Evolutionary conservation across 2,888 invertebrate species (phyloP), one percentile per base, ranked within the genome.

Genomic region (Scaptodrosophila latifasciaeformis): DNA sequence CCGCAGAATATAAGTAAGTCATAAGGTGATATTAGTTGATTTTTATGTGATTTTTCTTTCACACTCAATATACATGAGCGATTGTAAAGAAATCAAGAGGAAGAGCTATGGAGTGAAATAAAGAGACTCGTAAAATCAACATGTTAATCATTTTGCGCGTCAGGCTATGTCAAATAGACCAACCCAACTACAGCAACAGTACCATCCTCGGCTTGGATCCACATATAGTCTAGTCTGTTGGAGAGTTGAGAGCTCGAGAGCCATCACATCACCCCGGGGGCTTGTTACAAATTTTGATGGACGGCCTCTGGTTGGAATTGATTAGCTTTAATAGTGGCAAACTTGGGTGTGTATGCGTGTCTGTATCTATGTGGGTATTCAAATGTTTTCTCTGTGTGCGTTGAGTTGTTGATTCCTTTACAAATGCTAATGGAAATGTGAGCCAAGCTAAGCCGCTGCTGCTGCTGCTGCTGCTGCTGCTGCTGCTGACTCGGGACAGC

Each of bases 211-310:
- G 24, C n/a, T 24, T 24, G 24, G 24, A 5, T 24, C 24, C 4
- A 5, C 7, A 3, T 7, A 24, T 5, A 24, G 4, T 24, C 24
- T 5, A 24, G 7, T 3, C 7, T 24, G 24, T 3, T 24, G 24
- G 7, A 24, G 24, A 24, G 24, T 5, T n/a, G n/a, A n/a, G n/a
- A n/a, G n/a, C n/a, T n/a, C n/a, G n/a, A n/a, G 43, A 15, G 13
- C 18, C 35, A 47, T 47, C n/a, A n/a, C 2, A 37, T 13, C 76
- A 57, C 72, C 65, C 59, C 72, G 63, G 76, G 67, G 65, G 74
- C 79, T 78, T 74, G 74, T 74, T 80, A 80, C 72, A 75, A 68
- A 75, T 80, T 74, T 80, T 74, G 81, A 74, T 78, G 71, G 81
- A 78, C 74, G 65, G 75, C 59, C 54, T 59, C 60, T 57, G 67